Evolutionary conservation across 2,797 vertebrate species (phyloP).

Genomic region (Lacerta viridis): DNA sequence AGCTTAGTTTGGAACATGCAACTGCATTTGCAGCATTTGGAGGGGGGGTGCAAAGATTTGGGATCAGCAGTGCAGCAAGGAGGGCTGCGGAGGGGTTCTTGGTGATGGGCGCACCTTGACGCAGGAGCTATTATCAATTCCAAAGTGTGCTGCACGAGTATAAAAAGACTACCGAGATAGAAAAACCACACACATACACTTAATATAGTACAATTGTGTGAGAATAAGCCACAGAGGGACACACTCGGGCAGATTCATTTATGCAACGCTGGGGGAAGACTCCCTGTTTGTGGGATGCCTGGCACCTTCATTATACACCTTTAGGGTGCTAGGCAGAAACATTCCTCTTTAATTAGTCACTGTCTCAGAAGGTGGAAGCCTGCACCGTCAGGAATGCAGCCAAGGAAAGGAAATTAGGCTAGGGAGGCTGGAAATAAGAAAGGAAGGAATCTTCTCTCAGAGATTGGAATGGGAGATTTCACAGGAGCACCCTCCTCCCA

Average conservation of each 20-base stretch:
- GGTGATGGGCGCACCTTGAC: not conserved
- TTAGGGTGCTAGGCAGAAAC: no score
- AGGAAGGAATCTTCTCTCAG: not conserved
- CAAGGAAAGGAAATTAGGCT: slow-evolving; percentile 21
- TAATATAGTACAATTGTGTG: not conserved
- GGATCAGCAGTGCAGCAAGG: not conserved
- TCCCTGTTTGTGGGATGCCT: no score
- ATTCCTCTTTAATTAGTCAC: no score
- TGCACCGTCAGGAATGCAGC: slow-evolving; percentile 11
- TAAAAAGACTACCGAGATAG: not conserved
- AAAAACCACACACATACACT: not conserved
- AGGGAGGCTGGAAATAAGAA: not conserved
- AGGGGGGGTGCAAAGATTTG: not conserved
- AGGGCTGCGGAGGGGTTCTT: no score
- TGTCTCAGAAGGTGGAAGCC: slow-evolving; percentile 23
- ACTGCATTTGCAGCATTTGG: not conserved
- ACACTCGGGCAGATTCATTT: slow-evolving; percentile 25
- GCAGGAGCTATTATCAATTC: no score
- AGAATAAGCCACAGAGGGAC: not conserved
- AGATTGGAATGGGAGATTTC: not conserved
- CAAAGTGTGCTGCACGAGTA: not conserved
- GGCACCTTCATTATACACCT: no score
- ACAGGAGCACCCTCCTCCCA: not conserved
- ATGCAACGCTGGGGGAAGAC: not conserved
- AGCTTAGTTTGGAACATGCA: not conserved